Evolutionary conservation across 2,888 invertebrate species (phyloP).

Genomic region (Reticulitermes lucifugus): DNA sequence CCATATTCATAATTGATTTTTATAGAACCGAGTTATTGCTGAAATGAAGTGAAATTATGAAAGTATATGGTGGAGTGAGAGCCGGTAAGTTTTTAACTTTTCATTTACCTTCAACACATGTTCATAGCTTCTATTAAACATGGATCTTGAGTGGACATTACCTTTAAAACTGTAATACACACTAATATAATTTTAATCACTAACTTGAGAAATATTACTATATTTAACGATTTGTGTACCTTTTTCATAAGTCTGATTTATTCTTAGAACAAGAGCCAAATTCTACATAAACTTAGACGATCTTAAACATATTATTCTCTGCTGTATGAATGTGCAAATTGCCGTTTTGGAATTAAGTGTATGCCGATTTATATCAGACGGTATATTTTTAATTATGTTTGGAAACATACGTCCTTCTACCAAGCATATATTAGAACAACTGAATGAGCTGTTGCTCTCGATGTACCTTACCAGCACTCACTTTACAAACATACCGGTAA

Average conservation of each 20-base stretch:
- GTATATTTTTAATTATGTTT: neutral
- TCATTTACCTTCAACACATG: no score
- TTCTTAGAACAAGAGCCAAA: neutral
- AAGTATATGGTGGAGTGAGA: no score
- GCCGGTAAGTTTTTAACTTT: no score
- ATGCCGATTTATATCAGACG: neutral
- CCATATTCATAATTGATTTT: no score
- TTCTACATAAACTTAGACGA: no score
- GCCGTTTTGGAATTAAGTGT: neutral
- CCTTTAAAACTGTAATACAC: neutral
- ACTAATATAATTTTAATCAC: neutral
- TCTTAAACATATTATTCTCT: neutral
- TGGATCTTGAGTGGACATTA: no score
- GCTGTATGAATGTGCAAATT: neutral
- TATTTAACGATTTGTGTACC: neutral
- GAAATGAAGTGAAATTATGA: no score
- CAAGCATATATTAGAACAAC: neutral
- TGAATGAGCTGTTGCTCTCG: neutral
- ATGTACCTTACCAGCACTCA: neutral
- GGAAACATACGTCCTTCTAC: neutral
- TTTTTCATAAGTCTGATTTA: neutral
- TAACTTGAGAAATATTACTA: neutral
- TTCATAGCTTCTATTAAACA: no score
- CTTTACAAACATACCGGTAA: no score
- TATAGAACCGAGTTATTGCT: no score